A percentile compares a stretch with the other conserved stretches of the same genome.
These are phyloP conservation scores for Ypsolopha scabrella DNA, from an alignment of 2,888 invertebrate species.

Conservation along the genomic window DNA sequence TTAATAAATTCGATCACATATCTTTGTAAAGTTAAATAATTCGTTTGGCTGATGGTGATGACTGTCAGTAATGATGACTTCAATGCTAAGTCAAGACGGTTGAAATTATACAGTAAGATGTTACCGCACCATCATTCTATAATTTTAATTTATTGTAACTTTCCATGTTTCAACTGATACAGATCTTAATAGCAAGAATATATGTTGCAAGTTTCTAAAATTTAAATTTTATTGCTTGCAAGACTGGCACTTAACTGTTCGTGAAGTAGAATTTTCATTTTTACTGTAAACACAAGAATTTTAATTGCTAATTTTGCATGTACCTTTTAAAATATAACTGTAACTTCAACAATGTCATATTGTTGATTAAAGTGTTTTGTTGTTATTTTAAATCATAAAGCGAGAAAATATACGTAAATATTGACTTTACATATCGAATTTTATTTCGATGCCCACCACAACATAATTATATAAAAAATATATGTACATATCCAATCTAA, in stretches of 20 bases:
- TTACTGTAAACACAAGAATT: slow-evolving; percentile 11
- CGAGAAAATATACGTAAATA: slow-evolving; percentile 67
- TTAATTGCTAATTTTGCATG: slow-evolving; percentile 16
- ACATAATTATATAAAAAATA: neutral
- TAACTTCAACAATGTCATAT: slow-evolving; percentile 40
- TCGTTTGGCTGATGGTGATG: slow-evolving; percentile 22
- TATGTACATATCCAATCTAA: neutral
- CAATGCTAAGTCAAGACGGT: neutral
- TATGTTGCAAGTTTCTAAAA: slow-evolving; percentile 32
- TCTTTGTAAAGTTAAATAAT: slow-evolving; percentile 37
- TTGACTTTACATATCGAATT: slow-evolving; percentile 50
- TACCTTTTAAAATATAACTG: slow-evolving; percentile 29
- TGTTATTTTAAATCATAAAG: slow-evolving; percentile 61
- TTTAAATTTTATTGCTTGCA: slow-evolving; percentile 40
- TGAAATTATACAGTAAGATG: slow-evolving; percentile 14
- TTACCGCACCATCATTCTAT: slow-evolving; percentile 29
- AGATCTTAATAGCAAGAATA: slow-evolving; percentile 30
- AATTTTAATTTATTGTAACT: slow-evolving; percentile 28
- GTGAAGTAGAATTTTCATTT: slow-evolving; percentile 12
- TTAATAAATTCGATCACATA: slow-evolving; percentile 37
- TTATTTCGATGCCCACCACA: slow-evolving; percentile 12
- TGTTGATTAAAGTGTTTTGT: slow-evolving; percentile 42
- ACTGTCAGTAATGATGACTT: neutral
- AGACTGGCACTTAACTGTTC: slow-evolving; percentile 34
- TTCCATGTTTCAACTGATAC: slow-evolving; percentile 29